Evolutionary conservation across 2,113 vertebrate genomes (phyloP).

Genomic region (Natator depressus): DNA sequence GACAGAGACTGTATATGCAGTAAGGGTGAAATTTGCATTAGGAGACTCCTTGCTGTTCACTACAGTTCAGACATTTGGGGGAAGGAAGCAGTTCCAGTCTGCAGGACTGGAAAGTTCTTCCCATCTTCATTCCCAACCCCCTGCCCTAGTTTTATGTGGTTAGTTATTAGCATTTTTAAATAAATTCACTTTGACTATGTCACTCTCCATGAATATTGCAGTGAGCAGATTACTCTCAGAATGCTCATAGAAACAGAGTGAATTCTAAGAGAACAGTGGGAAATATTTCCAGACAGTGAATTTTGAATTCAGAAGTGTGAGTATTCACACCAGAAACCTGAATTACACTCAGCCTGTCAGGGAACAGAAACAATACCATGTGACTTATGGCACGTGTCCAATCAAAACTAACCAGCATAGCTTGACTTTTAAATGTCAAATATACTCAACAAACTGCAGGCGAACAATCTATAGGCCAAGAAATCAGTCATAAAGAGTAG

Average conservation of each 20-base stretch:
- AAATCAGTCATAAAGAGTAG: conserved; percentile 67
- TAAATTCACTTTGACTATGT: not conserved
- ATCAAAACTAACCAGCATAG: conserved; percentile 74
- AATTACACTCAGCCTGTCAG: conserved; percentile 40
- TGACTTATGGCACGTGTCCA: conserved; percentile 67
- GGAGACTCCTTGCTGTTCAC: conserved; percentile 34
- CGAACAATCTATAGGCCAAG: conserved; percentile 70
- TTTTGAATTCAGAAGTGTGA: conserved; percentile 11
- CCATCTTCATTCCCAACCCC: not conserved
- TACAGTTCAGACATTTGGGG: not conserved
- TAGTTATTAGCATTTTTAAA: not conserved
- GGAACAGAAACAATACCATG: conserved; percentile 49
- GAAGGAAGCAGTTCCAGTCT: not conserved
- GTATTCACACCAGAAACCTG: conserved; percentile 37
- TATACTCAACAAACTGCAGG: conserved; percentile 76
- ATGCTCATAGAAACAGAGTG: not conserved
- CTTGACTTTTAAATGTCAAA: conserved; percentile 77
- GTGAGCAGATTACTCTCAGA: not conserved
- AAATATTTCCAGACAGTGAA: not conserved
- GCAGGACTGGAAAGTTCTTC: not conserved
- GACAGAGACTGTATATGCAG: not conserved
- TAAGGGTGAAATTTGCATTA: conserved; percentile 7
- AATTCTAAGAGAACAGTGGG: not conserved
- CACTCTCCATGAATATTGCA: not conserved
- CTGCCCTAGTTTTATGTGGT: not conserved